Percentiles rank a stretch among this genome's conserved stretches.
Conservation (phyloP, 2,113 vertebrate genomes). For the Python bivittatus region DNA sequence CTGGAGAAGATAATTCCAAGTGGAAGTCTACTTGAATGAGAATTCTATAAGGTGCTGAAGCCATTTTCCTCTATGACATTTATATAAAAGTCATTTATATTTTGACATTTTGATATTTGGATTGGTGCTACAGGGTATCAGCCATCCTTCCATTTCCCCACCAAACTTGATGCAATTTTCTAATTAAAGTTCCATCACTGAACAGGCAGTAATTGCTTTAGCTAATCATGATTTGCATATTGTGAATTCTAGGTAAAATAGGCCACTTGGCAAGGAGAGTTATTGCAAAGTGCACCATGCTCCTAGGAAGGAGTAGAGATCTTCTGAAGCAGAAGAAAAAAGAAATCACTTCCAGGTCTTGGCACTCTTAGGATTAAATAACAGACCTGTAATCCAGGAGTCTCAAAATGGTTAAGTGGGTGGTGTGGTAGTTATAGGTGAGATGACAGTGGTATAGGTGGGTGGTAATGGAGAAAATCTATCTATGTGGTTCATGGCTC, state of each 20-base stretch:
- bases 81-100: not conserved
- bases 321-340: not conserved
- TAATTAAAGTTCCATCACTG: not conserved
- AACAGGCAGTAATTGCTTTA: not conserved
- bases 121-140: not conserved
- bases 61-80: slow-evolving; percentile 5
- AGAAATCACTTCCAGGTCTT: not conserved
- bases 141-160: not conserved
- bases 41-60: slow-evolving; percentile 55
- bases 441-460: not conserved
- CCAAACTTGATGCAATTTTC: not conserved
- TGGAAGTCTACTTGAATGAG: slow-evolving; percentile 47
- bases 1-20: slow-evolving; percentile 57
- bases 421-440: not conserved
- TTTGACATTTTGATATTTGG: not conserved
- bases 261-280: not conserved
- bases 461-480: not conserved
- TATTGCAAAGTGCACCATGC: not conserved
- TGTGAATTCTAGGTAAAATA: not conserved
- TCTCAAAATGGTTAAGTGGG: not conserved
- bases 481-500: too few relatives aligned
- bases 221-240: not conserved
- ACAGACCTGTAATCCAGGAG: not conserved
- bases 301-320: not conserved
- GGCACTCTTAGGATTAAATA: not conserved